Evolutionary conservation across 2,888 invertebrate genomes (phyloP).

Genomic region (Auanema sp.): DNA sequence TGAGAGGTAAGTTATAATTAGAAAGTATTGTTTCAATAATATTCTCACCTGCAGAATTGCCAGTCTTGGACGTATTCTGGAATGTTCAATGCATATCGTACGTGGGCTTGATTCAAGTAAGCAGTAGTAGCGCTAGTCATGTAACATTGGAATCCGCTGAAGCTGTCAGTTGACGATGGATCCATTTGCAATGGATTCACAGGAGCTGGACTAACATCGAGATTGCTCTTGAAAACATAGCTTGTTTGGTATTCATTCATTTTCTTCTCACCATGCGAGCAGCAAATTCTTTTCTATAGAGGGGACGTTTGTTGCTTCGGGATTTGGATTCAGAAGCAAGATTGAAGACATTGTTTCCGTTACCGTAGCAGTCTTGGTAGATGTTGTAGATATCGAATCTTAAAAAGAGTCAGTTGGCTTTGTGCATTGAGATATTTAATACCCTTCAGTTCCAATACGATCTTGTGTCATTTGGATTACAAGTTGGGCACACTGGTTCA

Average conservation of each 20-base stretch:
- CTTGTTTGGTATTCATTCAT: constrained; percentile 8
- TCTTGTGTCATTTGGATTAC: constrained; percentile 38
- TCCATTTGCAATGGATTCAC: constrained; percentile 33
- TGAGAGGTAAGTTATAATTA: neutral
- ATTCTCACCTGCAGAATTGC: constrained; percentile 42
- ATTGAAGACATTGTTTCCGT: constrained; percentile 12
- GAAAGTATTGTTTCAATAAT: neutral
- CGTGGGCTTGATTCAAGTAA: constrained; percentile 46
- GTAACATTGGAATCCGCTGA: constrained; percentile 56
- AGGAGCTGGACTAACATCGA: neutral
- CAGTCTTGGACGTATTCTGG: constrained; percentile 51
- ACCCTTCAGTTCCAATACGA: constrained; percentile 31
- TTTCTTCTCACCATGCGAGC: constrained; percentile 6
- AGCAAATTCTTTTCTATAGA: constrained; percentile 5
- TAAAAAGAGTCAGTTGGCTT: neutral
- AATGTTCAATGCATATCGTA: constrained; percentile 53
- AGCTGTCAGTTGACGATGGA: constrained; percentile 53
- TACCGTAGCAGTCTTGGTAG: constrained; percentile 54
- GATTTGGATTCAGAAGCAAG: constrained; percentile 3
- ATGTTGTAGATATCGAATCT: constrained; percentile 55
- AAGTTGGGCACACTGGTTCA: constrained; percentile 33
- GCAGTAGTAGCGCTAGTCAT: constrained; percentile 28
- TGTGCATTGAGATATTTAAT: neutral
- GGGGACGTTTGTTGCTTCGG: constrained; percentile 5
- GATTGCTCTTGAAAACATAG: neutral